Base-by-base conservation (phyloP, 2,113 vertebrate genomes). In the Caretta caretta region DNA sequence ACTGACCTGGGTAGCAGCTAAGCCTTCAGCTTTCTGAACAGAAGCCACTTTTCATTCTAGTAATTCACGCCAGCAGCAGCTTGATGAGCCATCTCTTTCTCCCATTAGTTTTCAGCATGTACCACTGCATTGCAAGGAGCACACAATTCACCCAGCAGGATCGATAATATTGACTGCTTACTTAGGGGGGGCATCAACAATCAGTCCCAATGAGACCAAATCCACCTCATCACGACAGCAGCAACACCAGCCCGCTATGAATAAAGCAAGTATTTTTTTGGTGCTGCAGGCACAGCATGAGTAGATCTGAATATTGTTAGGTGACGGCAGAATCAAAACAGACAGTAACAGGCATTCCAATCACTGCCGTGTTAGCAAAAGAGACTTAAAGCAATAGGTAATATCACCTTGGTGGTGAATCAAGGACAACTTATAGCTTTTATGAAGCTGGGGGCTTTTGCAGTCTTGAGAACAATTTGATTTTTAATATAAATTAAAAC, bases 141-240 rank as follows among this genome's bases (percentile, higher is more conserved):
- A 75, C 94, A 80, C 90, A 94, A 90, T 53, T 93, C 95, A 54
- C 53, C 19, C 0, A 24, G 94, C 8, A 1, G 48, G 83, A 96
- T 94, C 96, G 50, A 97, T 96, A 83, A 53, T 78, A 97, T 95
- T 0, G 94, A 96, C 76, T 94, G 96, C 86, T 93, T 83, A 89
- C 84, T 90, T 93, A 93, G 84, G 92, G 94, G 94, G 86, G 17
- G 88, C 93, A 88, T 80, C 83, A 91, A 31, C 96, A 96, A 87
- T 94, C 94, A 62, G 84, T 94, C 90, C 65, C 88, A 78, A 85
- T 81, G 93, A 94, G 93, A 62, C 91, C 81, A 84, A 78, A 51
- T 57, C 80, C 35, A 48, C 92, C 92, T 92, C 53, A 17, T 51
- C 6, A 49, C 86, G 62, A 83, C 88, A 80, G 80, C 80, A n/a